These are phyloP conservation scores for Drosophila kokeensis DNA, from an alignment of 2,888 invertebrate species.

Conservation along the genomic window DNA sequence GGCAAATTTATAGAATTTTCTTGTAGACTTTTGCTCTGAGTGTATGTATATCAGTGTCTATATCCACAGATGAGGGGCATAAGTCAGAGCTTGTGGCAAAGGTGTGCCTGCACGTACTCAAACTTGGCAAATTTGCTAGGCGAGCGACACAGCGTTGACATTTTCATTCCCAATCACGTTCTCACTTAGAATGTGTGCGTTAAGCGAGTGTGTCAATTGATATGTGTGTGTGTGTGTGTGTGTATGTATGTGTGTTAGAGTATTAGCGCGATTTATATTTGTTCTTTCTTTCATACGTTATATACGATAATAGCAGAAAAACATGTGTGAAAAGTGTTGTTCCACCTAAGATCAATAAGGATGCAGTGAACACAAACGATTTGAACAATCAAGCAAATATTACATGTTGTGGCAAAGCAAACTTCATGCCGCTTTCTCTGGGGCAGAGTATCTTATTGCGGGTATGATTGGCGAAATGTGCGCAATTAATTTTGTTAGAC, in stretches of 20 bases:
- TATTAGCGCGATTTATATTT: background rate
- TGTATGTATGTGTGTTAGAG: background rate
- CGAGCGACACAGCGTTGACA: slow-evolving; percentile 40
- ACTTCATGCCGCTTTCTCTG: background rate
- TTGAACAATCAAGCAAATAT: background rate
- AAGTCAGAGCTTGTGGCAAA: background rate
- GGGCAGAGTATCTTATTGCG: background rate
- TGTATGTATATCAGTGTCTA: slow-evolving; percentile 45
- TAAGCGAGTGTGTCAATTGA: slow-evolving; percentile 7
- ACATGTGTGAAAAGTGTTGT: background rate
- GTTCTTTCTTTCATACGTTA: background rate
- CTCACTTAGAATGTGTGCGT: background rate
- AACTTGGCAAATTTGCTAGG: slow-evolving; percentile 50
- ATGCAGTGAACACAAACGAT: background rate
- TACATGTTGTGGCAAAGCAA: background rate
- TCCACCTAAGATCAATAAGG: background rate
- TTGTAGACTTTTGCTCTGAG: background rate
- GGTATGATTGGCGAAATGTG: slow-evolving; percentile 67
- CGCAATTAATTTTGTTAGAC: slow-evolving; percentile 74
- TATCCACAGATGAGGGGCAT: slow-evolving; percentile 4
- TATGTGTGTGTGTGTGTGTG: slow-evolving; percentile 2
- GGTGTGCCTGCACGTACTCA: slow-evolving; percentile 46
- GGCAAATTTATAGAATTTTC: too few species aligned
- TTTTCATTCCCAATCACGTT: slow-evolving; percentile 38
- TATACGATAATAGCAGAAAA: background rate